Evolutionary conservation across 2,888 invertebrate genomes (phyloP).

Genomic region (Ectemnius continuus): DNA sequence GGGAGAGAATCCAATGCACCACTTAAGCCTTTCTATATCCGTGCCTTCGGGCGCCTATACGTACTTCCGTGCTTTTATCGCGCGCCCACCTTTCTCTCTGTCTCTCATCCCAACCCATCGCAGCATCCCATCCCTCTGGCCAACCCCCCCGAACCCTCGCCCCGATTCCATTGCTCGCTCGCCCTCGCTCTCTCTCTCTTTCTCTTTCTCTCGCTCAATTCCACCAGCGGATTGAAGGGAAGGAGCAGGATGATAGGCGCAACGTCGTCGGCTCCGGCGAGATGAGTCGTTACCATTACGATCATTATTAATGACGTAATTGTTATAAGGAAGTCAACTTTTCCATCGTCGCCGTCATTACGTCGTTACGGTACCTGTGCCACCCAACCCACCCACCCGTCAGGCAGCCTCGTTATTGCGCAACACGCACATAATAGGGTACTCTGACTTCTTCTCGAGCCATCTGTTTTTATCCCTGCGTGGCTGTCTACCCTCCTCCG

Average conservation of each 20-base stretch:
- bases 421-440: conserved; percentile 54
- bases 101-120: conserved; percentile 35
- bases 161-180: not conserved
- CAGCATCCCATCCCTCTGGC: not conserved
- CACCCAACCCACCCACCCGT: conserved; percentile 18
- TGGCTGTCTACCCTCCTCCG: not conserved
- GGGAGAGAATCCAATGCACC: conserved; percentile 75
- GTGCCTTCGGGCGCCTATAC: conserved; percentile 67
- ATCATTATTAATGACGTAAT: conserved; percentile 66
- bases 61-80: conserved; percentile 70
- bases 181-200: not conserved
- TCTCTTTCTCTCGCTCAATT: not conserved
- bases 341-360: conserved; percentile 62
- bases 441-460: conserved; percentile 52
- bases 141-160: not conserved
- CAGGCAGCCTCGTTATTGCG: conserved; percentile 54
- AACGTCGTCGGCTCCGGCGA: conserved; percentile 33
- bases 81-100: conserved; percentile 26
- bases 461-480: conserved; percentile 44
- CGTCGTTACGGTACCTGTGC: conserved; percentile 48
- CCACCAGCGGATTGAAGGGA: not conserved
- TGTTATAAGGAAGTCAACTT: conserved; percentile 66
- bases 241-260: too few relatives aligned
- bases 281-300: conserved; percentile 61
- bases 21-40: conserved; percentile 77